Conservation (phyloP, 2,797 vertebrate genomes). For the Alca torda region DNA sequence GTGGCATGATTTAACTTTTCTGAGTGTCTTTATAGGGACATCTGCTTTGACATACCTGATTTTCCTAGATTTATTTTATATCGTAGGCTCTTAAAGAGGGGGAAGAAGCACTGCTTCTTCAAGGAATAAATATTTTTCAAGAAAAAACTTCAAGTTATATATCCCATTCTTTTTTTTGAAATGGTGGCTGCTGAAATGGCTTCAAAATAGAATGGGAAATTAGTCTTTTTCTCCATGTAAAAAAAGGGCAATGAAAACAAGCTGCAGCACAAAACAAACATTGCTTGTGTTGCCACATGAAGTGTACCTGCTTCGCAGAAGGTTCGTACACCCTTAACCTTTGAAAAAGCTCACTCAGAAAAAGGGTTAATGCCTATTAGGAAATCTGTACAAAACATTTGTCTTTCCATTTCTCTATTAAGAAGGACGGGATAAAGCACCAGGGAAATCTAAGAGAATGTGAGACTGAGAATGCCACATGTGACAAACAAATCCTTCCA, state of each 20-base stretch:
- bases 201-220: not conserved
- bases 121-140: constrained; percentile 11
- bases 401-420: not conserved
- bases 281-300: not conserved
- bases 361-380: not conserved
- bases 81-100: not conserved
- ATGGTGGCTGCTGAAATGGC: not conserved
- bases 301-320: not conserved
- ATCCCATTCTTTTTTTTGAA: not conserved
- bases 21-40: not conserved
- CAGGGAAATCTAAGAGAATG: not conserved
- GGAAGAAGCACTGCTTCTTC: not conserved
- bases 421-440: not conserved
- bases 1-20: not conserved
- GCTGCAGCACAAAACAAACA: not conserved
- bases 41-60: not conserved
- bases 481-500: not conserved
- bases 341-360: not conserved
- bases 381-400: not conserved
- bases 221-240: not conserved
- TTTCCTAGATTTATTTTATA: not conserved
- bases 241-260: not conserved
- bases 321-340: not conserved
- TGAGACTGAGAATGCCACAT: not conserved
- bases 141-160: not conserved